phyloP scores from a whole-genome alignment of 2,113 vertebrate genomes.

The Callipepla squamata region DNA sequence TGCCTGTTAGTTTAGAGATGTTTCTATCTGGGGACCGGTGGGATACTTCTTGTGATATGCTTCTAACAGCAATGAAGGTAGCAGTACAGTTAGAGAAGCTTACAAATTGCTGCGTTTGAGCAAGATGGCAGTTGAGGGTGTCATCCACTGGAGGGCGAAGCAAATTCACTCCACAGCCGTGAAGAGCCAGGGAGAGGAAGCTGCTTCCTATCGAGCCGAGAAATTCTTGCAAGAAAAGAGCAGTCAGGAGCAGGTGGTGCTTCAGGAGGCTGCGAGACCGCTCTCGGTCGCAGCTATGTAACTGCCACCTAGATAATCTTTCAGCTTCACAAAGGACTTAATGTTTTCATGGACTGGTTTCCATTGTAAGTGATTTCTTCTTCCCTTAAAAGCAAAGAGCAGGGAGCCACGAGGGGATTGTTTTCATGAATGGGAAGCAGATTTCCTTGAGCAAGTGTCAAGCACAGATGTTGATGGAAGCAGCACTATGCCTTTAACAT shows the following conservation, averaged over 20 bases:
- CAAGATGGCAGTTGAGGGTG: neutral
- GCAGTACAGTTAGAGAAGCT: neutral
- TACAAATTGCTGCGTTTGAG: neutral
- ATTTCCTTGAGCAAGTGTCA: neutral
- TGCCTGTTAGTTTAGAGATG: fast-evolving
- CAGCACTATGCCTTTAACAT: neutral
- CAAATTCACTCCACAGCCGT: fast-evolving
- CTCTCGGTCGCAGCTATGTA: neutral
- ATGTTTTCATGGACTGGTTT: neutral
- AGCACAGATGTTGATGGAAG: neutral
- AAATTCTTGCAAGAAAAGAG: neutral
- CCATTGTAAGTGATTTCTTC: neutral
- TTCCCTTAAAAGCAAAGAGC: neutral
- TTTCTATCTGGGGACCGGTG: neutral
- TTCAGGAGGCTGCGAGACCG: neutral
- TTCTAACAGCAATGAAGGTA: neutral
- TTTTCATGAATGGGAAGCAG: neutral
- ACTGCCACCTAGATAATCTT: neutral
- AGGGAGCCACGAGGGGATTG: neutral
- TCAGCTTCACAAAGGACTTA: neutral
- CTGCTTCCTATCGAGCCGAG: fast-evolving
- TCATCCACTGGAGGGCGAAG: fast-evolving
- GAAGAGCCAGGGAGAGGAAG: neutral
- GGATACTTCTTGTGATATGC: fast-evolving
- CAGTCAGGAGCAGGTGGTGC: neutral